Evolutionary conservation across 2,888 invertebrate species (phyloP).

Genomic region (Magallana nippona): DNA sequence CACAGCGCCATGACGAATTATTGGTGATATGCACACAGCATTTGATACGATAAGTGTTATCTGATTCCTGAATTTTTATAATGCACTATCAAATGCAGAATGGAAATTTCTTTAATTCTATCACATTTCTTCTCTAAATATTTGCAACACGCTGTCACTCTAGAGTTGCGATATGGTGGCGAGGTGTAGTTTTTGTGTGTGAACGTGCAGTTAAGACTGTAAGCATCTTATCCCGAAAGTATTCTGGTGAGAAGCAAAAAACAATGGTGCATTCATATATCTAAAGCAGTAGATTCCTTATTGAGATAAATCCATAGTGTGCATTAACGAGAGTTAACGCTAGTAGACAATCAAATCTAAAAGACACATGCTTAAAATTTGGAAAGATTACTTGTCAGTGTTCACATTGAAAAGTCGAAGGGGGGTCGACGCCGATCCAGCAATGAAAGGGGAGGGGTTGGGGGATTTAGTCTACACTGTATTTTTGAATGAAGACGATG

Average conservation of each 20-base stretch:
- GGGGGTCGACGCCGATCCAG: too few relatives aligned
- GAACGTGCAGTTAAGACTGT: neutral
- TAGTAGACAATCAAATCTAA: too few relatives aligned
- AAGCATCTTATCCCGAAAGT: neutral
- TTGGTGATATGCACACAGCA: neutral
- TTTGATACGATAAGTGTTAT: conserved; percentile 7
- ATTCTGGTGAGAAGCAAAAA: neutral
- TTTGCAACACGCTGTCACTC: neutral
- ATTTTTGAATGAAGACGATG: too few relatives aligned
- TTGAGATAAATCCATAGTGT: neutral
- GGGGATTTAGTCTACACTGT: too few relatives aligned
- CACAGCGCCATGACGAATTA: conserved; percentile 13
- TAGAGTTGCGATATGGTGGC: neutral
- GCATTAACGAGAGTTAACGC: too few relatives aligned
- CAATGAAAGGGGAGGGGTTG: too few relatives aligned
- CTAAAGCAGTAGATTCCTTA: neutral
- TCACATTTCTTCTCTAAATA: neutral
- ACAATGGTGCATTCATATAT: neutral
- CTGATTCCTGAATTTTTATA: conserved; percentile 5
- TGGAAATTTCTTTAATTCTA: conserved; percentile 11
- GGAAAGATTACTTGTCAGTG: too few relatives aligned
- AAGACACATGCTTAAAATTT: too few relatives aligned
- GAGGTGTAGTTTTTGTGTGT: neutral
- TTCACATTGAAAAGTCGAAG: too few relatives aligned
- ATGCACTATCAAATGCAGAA: neutral